A percentile compares a stretch with the other conserved stretches of the same genome.
phyloP scores from a whole-genome alignment of 2,113 vertebrate genomes.

The Raphicerus campestris region DNA sequence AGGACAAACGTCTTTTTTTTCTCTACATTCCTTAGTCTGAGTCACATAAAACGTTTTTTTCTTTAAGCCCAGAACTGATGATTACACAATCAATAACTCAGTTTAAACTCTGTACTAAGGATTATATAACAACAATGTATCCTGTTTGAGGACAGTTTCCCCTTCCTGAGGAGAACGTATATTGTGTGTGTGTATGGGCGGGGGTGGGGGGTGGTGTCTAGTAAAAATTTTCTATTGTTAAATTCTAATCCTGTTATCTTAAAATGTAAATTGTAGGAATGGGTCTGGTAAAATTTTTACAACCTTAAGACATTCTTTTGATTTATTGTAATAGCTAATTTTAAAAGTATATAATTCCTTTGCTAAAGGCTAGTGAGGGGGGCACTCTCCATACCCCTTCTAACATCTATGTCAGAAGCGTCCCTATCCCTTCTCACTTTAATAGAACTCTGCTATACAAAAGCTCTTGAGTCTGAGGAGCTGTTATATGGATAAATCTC shows the following conservation, averaged over 20 bases:
- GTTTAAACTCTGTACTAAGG: no score
- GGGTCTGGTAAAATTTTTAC: background rate
- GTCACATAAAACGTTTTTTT: no score
- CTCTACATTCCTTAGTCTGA: no score
- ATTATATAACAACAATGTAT: no score
- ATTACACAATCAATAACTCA: no score
- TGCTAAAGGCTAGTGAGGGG: background rate
- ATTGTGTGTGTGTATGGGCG: background rate
- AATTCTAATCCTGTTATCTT: background rate
- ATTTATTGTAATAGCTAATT: background rate
- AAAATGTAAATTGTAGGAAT: background rate
- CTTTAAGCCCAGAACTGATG: no score
- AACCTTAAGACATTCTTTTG: background rate
- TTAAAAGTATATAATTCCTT: background rate
- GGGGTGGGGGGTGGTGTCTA: fast-evolving
- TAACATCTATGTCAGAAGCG: background rate
- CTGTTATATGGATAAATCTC: background rate
- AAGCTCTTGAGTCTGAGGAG: background rate
- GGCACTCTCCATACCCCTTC: background rate
- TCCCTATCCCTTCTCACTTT: background rate
- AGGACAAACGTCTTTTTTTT: no score
- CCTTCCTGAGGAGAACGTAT: background rate
- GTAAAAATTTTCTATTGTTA: background rate
- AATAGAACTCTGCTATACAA: background rate
- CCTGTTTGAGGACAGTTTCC: no score